Evolutionary conservation across 2,113 vertebrate genomes (phyloP), one percentile per base, ranked within the genome.

Genomic region (Cryptotis parvus): DNA sequence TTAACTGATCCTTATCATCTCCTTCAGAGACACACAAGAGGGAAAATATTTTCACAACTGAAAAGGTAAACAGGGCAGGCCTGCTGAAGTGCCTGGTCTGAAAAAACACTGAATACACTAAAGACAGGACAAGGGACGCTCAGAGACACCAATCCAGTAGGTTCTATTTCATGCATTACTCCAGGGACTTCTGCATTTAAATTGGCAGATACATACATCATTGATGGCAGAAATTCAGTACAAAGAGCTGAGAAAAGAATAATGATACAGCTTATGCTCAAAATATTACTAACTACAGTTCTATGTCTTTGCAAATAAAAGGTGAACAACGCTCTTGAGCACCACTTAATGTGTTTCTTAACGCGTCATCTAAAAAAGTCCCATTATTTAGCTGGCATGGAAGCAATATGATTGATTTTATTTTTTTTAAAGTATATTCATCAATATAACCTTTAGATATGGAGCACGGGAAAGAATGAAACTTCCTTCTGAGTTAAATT

Each of bases 401-500:
- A 65, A 65, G 63, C 27, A 63, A 29, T 65, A 31, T 27, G 27
- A 65, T 65, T 65, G 63, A 65, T 65, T 12, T 65, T 65, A 31
- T 3, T 65, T 65, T 65, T 65, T 31, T 22, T 65, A 65, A 65
- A 29, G 29, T 0, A 31, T 65, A 31, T 65, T 27, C 10, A 65
- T 24, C 55, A 65, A 65, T 11, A 65, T 9, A 12, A 7, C 26
- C 27, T 65, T 65, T 65, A 65, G 63, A 65, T 31, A 65, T 27
- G 29, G 3, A 15, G 26, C 27, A 11, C 9, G 26, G 26, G 63
- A 10, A 31, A 65, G 63, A 31, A 65, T 10, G 6, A 65, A 55
- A 10, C 76, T 91, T 73, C 68, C 61, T 78, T 39, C 43, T 31
- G 2, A 58, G 22, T 78, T 87, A 89, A 90, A 65, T 76, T 31